Evolutionary conservation across 2,888 invertebrate species (phyloP), one percentile per base, ranked within the genome.

Genomic region (Nasonia oneida): DNA sequence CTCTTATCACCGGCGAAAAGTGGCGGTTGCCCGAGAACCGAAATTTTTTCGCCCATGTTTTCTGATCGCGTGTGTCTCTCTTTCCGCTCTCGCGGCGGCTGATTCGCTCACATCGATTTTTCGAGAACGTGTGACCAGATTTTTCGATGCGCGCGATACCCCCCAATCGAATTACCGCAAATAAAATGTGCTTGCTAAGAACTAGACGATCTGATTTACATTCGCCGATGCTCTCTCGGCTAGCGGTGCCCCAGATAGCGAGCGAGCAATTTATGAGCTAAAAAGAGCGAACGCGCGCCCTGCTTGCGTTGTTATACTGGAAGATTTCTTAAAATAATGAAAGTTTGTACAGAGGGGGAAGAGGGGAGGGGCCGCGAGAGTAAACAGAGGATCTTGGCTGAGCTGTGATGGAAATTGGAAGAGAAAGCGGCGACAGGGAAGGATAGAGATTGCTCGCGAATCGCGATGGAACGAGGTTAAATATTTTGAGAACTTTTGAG

Each of bases 361-460:
- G 29, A 1, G 47, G 29, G 47, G 50, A 33, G 23, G 10, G 37
- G 37, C 4, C 33, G 57, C 70, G 14, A 53, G 42, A 29, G 85
- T 82, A 85, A 77, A 74, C 85, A 78, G 77, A 79, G 73, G 18
- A 61, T 79, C 37, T 61, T 73, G 70, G 15, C 73, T 53, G 47
- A 47, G 53, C 57, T 61, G 57, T 85, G 81, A 81, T 85, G 81
- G 81, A 85, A 81, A 85, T 74, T 79, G 53, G 50, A 82, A 67
- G 80, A 75, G 83, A 82, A 76, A 86, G 42, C 39, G 14, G 61
- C 57, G 61, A 74, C 12, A 29, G 73, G 83, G 75, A 87, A 85
- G 57, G 86, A 86, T 85, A 88, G 88, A 89, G 89, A 90, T 88
- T 83, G 88, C 53, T 76, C 53, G n/a, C 86, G 89, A 79, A 76